Conservation (phyloP, 37 sponge, comb jelly and placozoan species). For the Halichondria panicea region DNA sequence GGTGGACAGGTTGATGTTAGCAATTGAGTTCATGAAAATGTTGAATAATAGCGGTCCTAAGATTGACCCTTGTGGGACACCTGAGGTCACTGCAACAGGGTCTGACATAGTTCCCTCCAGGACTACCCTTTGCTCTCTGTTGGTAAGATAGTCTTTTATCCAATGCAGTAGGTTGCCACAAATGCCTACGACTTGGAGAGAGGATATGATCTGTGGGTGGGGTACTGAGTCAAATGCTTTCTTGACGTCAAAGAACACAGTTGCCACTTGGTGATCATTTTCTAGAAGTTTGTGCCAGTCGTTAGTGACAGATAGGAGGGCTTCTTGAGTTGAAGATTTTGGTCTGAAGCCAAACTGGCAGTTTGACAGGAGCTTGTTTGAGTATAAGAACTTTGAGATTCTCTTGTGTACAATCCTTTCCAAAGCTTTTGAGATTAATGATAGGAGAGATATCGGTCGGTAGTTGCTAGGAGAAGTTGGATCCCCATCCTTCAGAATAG, state of each 20-base stretch:
- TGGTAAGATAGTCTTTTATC: slow-evolving; percentile 10
- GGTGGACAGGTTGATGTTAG: background rate
- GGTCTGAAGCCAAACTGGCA: slow-evolving; percentile 34
- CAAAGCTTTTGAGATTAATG: slow-evolving; percentile 13
- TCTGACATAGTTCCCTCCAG: slow-evolving; percentile 10
- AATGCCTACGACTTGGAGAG: slow-evolving; percentile 2
- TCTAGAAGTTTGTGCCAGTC: slow-evolving; percentile 1
- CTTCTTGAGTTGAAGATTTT: slow-evolving; percentile 15
- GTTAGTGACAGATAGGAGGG: slow-evolving; percentile 3
- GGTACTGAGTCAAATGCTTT: slow-evolving; percentile 8
- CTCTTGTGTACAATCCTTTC: slow-evolving; percentile 15
- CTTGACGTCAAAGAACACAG: no score
- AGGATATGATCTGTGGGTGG: background rate
- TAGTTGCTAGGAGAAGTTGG: slow-evolving; percentile 6
- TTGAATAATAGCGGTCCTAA: slow-evolving; percentile 16
- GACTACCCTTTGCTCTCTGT: slow-evolving; percentile 23
- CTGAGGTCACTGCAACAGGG: background rate
- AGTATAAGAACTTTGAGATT: slow-evolving; percentile 12
- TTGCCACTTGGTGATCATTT: background rate
- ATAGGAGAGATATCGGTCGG: slow-evolving; percentile 25
- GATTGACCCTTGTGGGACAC: slow-evolving; percentile 14
- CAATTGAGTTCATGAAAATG: slow-evolving; percentile 15
- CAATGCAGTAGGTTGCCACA: slow-evolving; percentile 15
- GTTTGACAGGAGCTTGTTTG: slow-evolving; percentile 28
- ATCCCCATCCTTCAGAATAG: slow-evolving; percentile 14